These are phyloP conservation scores for Monopterus albus DNA, from an alignment of 2,113 vertebrate species.

Conservation along the genomic window DNA sequence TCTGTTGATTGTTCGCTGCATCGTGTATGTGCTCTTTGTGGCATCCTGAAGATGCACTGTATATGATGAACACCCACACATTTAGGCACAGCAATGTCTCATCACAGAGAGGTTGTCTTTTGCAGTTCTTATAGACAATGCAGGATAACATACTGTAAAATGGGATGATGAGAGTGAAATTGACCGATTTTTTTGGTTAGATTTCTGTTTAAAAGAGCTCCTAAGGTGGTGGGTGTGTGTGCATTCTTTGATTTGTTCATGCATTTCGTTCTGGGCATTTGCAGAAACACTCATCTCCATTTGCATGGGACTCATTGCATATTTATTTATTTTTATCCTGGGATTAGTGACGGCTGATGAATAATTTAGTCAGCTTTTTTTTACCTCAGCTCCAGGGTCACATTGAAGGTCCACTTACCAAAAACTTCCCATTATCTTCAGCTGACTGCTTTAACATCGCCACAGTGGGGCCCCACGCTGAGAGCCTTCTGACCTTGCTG, in stretches of 20 bases:
- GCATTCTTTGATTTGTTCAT: constrained; percentile 44
- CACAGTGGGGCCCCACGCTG: constrained; percentile 49
- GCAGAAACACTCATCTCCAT: constrained; percentile 45
- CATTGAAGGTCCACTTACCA: constrained; percentile 69
- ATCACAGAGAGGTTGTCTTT: constrained; percentile 48
- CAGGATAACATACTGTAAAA: constrained; percentile 31
- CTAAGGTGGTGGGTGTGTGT: constrained; percentile 1
- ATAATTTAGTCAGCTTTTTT: constrained; percentile 77
- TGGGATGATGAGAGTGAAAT: constrained; percentile 23
- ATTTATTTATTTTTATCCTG: constrained; percentile 72
- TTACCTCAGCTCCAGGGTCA: constrained; percentile 71
- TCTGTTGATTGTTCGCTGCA: constrained; percentile 11
- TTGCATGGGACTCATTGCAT: constrained; percentile 69
- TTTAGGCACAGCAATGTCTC: constrained; percentile 43
- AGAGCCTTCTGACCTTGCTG: constrained; percentile 72
- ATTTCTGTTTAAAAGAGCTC: constrained; percentile 42
- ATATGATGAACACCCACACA: constrained; percentile 34
- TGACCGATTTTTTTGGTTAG: constrained; percentile 53
- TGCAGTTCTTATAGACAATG: constrained; percentile 31
- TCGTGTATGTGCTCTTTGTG: constrained; percentile 17
- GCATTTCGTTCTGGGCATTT: constrained; percentile 15
- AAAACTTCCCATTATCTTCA: constrained; percentile 75
- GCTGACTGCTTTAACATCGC: constrained; percentile 68
- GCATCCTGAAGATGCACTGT: constrained; percentile 16
- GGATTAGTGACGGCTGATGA: constrained; percentile 75